Evolutionary conservation across 2,797 vertebrate genomes (phyloP).

Genomic region (Galagoides demidoff): DNA sequence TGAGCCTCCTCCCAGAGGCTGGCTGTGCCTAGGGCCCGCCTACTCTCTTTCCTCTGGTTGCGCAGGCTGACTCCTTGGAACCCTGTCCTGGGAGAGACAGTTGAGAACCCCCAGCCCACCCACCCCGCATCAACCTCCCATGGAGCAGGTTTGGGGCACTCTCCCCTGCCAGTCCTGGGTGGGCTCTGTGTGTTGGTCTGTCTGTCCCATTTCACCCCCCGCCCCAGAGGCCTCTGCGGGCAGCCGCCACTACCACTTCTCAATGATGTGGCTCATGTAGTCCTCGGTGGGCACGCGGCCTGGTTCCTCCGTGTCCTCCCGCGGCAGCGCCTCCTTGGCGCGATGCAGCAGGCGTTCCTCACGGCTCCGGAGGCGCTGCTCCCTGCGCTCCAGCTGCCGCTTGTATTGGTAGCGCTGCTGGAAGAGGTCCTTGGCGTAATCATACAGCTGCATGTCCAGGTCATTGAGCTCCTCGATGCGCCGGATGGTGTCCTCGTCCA

Average conservation of each 20-base stretch:
- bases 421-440: slow-evolving; percentile 98
- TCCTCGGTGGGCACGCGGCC: slow-evolving; percentile 96
- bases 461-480: slow-evolving; percentile 98
- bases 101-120: slow-evolving; percentile 60
- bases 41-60: slow-evolving; percentile 64
- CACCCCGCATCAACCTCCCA: slow-evolving; percentile 59
- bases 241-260: slow-evolving; percentile 95
- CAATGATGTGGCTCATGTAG: slow-evolving; percentile 99
- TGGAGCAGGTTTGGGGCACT: slow-evolving; percentile 66
- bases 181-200: neutral
- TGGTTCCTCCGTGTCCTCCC: slow-evolving; percentile 91
- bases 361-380: slow-evolving; percentile 94
- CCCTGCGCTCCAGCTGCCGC: slow-evolving; percentile 95
- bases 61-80: slow-evolving; percentile 76
- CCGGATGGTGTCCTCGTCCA: slow-evolving; percentile 94
- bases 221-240: neutral
- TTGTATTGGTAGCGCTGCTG: slow-evolving; percentile 98
- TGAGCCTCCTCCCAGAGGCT: neutral
- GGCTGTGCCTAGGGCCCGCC: slow-evolving; percentile 31
- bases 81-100: slow-evolving; percentile 79
- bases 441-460: slow-evolving; percentile 98
- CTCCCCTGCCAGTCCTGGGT: slow-evolving; percentile 74
- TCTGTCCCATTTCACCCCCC: neutral
- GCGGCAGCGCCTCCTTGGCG: slow-evolving; percentile 87
- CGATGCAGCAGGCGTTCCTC: slow-evolving; percentile 91